Evolutionary conservation across 2,797 vertebrate genomes (phyloP), one percentile per base, ranked within the genome.

Genomic region (Lutjanus argentimaculatus): DNA sequence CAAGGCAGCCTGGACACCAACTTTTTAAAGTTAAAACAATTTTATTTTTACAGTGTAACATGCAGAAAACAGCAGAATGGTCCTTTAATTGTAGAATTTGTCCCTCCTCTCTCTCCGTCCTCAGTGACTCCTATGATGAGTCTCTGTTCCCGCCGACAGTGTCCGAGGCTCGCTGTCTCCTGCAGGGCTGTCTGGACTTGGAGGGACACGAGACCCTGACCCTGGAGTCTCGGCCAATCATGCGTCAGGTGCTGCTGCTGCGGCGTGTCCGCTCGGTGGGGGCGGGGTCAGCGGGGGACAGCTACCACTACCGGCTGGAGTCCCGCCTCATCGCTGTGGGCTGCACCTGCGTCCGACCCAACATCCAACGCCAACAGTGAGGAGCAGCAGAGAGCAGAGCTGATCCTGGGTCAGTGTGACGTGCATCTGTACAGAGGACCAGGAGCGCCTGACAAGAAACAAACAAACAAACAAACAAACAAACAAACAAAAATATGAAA

Each of bases 341-440:
- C 66, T 97, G 96, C 83, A 97, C 96, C n/a, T 97, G 96, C 4
- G 85, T 97, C 55, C 85, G 82, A 3, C 93, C 91, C 4, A 13
- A 49, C 19, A 61, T 94, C 36, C 45, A 36, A 4, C 53, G 74
- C 0, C 92, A 95, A 17, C 19, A 82, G 0, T 87, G 66, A 90
- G 17, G 55, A 72, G 6, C 55, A 8, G 17, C 49, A 43, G 25
- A 46, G 52, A 16, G 7, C 49, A 6, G 40, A 58, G 2, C 10
- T 13, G 16, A 8, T 11, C 1, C 67, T 14, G 45, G 64, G 4
- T 59, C 30, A 11, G 45, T n/a, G 17, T 45, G 57, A 43, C 10
- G 7, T 14, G 45, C 5, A 14, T 52, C n/a, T 2, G 30, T 55
- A 55, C 1, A 17, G 56, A 67, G 8, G 51, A 49, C 17, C 17